Evolutionary conservation across 2,888 invertebrate genomes (phyloP), one percentile per base, ranked within the genome.

Genomic region (Muschampia staudingeri): DNA sequence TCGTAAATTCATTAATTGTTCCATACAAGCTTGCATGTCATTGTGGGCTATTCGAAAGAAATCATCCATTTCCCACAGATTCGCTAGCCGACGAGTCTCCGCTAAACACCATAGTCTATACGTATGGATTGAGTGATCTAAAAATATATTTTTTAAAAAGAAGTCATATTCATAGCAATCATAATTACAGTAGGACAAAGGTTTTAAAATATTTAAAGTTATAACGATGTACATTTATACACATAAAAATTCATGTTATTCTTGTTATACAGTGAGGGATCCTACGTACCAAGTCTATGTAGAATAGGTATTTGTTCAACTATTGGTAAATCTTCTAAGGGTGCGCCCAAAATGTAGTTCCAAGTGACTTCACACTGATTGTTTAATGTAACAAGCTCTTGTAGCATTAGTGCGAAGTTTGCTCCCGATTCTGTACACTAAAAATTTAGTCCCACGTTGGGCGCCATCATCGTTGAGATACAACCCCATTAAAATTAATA

Each of bases 241-340:
- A 25, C 25, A 25, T 25, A 25, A 25, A 25, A 40, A 40, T 5
- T 40, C 40, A 40, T 40, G 34, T 34, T 34, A 42, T 6, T 42
- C 9, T 11, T 42, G 42, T 42, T 42, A 14, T 52, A 16, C 14
- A 52, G 0, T 6, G 14, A 34, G 34, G 34, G 34, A 34, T n/a
- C 7, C 8, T 30, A 80, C 91, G 92, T 90, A 97, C 98, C 97
- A 87, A 98, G 95, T 92, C 98, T 96, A 93, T 98, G 98, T 65
- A 98, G 93, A 37, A 98, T 98, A 2, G 98, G 98, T 91, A 99
- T 98, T 93, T 99, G 98, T 90, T 99, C 98, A 0, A 98, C 98
- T 42, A 98, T 97, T 0, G 98, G 98, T 82, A 98, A 92, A 88
- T 98, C 98, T 87, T 98, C 98, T n/a, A 98, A 94, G 1, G 98